Percentiles rank a stretch among this genome's conserved stretches.
These are phyloP conservation scores for Henricia sp. DNA, from an alignment of 53 echinoderm and acorn worm species.

Conservation along the genomic window DNA sequence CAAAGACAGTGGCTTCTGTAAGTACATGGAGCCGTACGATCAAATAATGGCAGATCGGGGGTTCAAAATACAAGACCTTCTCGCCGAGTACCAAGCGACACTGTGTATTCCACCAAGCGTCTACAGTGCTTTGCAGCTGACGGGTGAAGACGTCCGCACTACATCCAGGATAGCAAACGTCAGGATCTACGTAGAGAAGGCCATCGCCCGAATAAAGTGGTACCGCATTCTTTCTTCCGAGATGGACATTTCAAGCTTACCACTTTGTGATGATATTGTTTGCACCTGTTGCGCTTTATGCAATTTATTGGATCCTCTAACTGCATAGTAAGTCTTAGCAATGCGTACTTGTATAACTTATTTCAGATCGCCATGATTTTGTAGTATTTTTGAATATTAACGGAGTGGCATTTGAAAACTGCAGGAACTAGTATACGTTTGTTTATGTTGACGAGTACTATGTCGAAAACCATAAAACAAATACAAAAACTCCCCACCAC, in stretches of 20 bases:
- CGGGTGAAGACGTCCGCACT: background rate
- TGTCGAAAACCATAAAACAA: too few species aligned
- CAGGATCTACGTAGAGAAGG: slow-evolving; percentile 1
- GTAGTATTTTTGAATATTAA: too few species aligned
- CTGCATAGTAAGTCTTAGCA: too few species aligned
- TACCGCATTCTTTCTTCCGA: background rate
- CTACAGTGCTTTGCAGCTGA: background rate
- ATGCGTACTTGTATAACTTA: too few species aligned
- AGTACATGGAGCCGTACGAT: slow-evolving; percentile 71
- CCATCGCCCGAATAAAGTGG: slow-evolving; percentile 5
- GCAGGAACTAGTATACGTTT: too few species aligned
- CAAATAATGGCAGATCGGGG: slow-evolving; percentile 69
- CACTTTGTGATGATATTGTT: slow-evolving; percentile 4
- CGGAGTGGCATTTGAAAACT: too few species aligned
- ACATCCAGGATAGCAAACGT: background rate
- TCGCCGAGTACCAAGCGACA: slow-evolving; percentile 12
- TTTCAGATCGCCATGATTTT: too few species aligned
- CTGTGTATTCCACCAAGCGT: slow-evolving; percentile 68
- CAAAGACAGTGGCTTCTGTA: slow-evolving; percentile 42
- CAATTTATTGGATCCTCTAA: background rate
- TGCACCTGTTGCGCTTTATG: background rate
- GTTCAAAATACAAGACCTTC: slow-evolving; percentile 63
- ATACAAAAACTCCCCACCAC: too few species aligned
- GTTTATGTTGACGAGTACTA: too few species aligned
- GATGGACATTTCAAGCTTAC: background rate